Conservation (phyloP, 1,140 invertebrate species). For the Ganaspis sp. region DNA sequence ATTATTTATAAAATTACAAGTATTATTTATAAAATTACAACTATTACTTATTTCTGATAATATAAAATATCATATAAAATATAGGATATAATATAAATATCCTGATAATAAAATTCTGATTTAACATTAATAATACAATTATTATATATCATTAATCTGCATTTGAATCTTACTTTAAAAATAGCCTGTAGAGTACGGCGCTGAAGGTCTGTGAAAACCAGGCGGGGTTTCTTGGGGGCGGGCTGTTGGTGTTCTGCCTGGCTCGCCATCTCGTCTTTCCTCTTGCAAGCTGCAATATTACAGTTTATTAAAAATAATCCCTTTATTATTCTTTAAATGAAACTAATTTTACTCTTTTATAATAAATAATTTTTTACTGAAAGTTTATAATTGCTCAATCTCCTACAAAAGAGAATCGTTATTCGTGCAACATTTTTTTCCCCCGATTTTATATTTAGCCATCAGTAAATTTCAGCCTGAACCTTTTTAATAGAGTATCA, state of each 20-base stretch:
- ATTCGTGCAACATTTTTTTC: neutral
- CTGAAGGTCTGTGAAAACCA: constrained; percentile 99
- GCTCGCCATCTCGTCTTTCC: constrained; percentile 95
- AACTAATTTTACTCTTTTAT: neutral
- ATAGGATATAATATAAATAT: too few species aligned
- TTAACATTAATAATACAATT: too few species aligned
- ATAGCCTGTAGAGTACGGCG: constrained; percentile 99
- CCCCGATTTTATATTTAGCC: too few species aligned
- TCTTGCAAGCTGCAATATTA: constrained; percentile 90
- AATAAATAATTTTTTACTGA: neutral
- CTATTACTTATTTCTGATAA: too few species aligned
- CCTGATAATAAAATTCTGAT: too few species aligned
- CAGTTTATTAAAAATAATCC: constrained; percentile 34
- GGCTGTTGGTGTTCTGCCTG: constrained; percentile 86
- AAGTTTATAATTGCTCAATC: neutral
- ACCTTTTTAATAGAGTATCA: neutral
- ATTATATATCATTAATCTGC: too few species aligned
- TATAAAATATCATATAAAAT: too few species aligned
- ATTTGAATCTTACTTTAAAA: constrained; percentile 88
- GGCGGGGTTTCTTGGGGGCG: constrained; percentile 98
- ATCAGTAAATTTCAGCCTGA: neutral
- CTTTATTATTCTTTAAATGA: neutral
- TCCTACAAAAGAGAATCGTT: neutral
- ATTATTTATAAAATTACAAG: too few species aligned
- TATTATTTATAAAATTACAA: too few species aligned